phyloP scores from a whole-genome alignment of 2,113 vertebrate species.

The Clarias gariepinus region DNA sequence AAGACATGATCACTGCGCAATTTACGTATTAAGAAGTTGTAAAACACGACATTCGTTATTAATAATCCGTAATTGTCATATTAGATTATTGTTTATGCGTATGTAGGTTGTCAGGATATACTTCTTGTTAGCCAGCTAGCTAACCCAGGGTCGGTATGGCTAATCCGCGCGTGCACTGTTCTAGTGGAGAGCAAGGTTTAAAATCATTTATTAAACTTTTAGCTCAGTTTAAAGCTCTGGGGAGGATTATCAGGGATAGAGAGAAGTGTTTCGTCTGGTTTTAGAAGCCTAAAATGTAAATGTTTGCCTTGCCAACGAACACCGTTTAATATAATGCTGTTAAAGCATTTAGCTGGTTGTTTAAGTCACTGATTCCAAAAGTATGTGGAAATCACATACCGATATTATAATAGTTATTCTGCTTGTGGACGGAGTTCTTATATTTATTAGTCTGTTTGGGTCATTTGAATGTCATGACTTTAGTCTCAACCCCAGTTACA shows the following conservation, averaged over 20 bases:
- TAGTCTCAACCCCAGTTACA: background rate
- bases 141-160: background rate
- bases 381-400: background rate
- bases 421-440: background rate
- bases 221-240: background rate
- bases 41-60: background rate
- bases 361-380: background rate
- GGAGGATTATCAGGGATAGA: background rate
- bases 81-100: background rate
- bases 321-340: background rate
- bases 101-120: background rate
- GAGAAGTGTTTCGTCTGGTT: background rate
- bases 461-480: background rate
- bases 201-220: background rate
- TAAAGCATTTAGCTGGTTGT: background rate
- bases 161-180: background rate
- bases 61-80: background rate
- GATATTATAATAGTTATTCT: background rate
- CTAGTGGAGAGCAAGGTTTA: background rate
- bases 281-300: background rate
- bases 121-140: background rate
- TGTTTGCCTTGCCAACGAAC: background rate
- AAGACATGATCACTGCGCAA: conserved; percentile 5
- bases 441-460: background rate
- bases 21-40: background rate